These are phyloP conservation scores for Dryoscopus gambensis DNA, from an alignment of 2,113 vertebrate genomes.

Conservation along the genomic window DNA sequence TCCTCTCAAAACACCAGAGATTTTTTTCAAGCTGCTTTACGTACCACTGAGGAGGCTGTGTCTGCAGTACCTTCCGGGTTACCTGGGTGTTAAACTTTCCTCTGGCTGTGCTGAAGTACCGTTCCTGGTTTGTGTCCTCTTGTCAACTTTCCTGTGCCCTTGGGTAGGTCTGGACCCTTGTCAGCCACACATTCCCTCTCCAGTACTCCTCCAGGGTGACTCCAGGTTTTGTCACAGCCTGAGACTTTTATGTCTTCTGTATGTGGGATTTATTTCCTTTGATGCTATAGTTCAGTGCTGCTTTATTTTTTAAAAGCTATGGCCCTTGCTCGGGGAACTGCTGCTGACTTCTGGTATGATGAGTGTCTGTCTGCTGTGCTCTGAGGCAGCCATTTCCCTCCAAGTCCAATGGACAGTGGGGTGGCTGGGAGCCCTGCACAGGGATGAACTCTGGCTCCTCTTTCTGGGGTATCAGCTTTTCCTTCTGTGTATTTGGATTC, in stretches of 20 bases:
- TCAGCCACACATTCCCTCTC: neutral
- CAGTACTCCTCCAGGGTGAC: neutral
- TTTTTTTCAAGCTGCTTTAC: neutral
- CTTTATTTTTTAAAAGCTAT: neutral
- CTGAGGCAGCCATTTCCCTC: neutral
- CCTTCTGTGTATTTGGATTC: neutral
- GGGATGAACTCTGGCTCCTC: neutral
- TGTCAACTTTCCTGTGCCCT: neutral
- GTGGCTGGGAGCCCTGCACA: neutral
- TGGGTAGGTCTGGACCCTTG: neutral
- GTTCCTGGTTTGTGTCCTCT: neutral
- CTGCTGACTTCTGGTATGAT: neutral
- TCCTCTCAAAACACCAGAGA: neutral
- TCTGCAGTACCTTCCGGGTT: neutral
- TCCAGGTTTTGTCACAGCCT: neutral
- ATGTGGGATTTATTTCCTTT: neutral
- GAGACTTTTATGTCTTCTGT: neutral
- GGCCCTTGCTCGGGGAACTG: neutral
- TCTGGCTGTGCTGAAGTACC: neutral
- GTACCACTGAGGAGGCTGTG: neutral
- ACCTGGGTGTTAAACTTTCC: neutral
- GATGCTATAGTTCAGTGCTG: neutral
- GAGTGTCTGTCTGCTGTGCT: neutral
- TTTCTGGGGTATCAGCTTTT: neutral
- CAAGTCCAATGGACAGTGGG: rapidly evolving